These are phyloP conservation scores for Diplolepis rosae DNA, from an alignment of 2,888 invertebrate genomes.

Conservation along the genomic window DNA sequence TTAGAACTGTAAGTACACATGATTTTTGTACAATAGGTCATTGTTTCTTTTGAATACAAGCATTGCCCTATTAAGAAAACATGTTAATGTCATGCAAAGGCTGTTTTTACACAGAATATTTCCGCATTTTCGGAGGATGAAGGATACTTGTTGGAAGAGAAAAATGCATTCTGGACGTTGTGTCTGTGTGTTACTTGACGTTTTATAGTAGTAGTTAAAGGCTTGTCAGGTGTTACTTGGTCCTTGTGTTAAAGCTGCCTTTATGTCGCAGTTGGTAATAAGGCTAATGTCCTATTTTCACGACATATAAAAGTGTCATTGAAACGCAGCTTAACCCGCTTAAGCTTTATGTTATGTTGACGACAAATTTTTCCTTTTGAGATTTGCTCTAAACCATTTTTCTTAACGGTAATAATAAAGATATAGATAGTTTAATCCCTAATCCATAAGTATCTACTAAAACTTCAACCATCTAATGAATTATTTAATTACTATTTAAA, in stretches of 20 bases:
- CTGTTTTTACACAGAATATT: too few relatives aligned
- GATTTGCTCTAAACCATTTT: background rate
- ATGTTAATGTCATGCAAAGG: too few relatives aligned
- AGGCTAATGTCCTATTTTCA: slow-evolving; percentile 28
- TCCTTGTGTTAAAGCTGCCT: slow-evolving; percentile 24
- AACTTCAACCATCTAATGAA: too few relatives aligned
- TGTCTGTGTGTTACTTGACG: background rate
- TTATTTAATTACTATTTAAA: background rate
- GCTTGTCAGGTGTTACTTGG: slow-evolving; percentile 3
- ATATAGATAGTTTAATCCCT: too few relatives aligned
- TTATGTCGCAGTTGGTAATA: slow-evolving; percentile 20
- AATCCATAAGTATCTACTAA: too few relatives aligned
- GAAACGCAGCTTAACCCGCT: background rate
- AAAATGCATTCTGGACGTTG: background rate
- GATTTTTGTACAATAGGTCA: too few relatives aligned
- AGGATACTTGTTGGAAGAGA: slow-evolving; percentile 1
- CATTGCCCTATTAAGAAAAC: too few relatives aligned
- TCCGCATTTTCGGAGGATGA: background rate
- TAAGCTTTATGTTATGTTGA: background rate
- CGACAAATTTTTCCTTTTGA: background rate
- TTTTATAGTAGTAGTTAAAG: slow-evolving; percentile 14
- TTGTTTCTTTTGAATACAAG: too few relatives aligned
- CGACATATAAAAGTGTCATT: slow-evolving; percentile 17
- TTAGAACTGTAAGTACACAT: too few relatives aligned
- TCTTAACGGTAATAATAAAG: too few relatives aligned